phyloP scores from a whole-genome alignment of 2,888 invertebrate species.

The Hemaris fuciformis region DNA sequence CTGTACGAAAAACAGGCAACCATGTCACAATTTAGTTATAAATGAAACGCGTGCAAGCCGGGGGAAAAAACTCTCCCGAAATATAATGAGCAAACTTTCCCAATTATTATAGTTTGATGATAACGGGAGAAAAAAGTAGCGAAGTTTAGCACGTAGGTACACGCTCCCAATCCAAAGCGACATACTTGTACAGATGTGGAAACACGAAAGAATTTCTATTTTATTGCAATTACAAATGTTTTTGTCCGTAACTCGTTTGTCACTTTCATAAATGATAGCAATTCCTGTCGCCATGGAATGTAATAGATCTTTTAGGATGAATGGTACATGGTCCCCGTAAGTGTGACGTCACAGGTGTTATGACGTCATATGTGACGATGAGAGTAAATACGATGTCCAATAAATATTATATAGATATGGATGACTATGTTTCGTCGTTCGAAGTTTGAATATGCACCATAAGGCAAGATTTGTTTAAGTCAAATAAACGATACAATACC shows the following conservation, averaged over 20 bases:
- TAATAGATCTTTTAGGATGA: not conserved
- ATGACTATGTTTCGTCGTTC: too few relatives aligned
- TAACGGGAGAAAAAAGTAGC: conserved; percentile 45
- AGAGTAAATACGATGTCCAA: too few relatives aligned
- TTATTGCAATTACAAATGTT: conserved; percentile 3
- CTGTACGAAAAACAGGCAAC: not conserved
- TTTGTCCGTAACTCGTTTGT: not conserved
- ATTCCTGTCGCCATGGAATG: not conserved
- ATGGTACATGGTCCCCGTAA: too few relatives aligned
- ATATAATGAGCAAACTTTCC: conserved; percentile 77
- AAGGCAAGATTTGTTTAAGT: too few relatives aligned
- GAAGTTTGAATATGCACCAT: too few relatives aligned
- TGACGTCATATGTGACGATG: too few relatives aligned
- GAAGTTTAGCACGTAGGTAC: conserved; percentile 24
- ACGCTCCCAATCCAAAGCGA: conserved; percentile 30
- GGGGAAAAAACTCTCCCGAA: conserved; percentile 52
- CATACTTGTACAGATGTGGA: not conserved
- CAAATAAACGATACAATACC: too few relatives aligned
- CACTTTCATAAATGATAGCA: not conserved
- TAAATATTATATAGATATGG: too few relatives aligned
- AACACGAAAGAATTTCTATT: not conserved
- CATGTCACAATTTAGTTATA: conserved; percentile 15
- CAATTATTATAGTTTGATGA: conserved; percentile 75
- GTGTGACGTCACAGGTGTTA: too few relatives aligned
- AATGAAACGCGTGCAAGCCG: conserved; percentile 13